A percentile compares a stretch with the other conserved stretches of the same genome.
Conservation (phyloP, 2,113 vertebrate species). For the Xenopus laevis region DNA sequence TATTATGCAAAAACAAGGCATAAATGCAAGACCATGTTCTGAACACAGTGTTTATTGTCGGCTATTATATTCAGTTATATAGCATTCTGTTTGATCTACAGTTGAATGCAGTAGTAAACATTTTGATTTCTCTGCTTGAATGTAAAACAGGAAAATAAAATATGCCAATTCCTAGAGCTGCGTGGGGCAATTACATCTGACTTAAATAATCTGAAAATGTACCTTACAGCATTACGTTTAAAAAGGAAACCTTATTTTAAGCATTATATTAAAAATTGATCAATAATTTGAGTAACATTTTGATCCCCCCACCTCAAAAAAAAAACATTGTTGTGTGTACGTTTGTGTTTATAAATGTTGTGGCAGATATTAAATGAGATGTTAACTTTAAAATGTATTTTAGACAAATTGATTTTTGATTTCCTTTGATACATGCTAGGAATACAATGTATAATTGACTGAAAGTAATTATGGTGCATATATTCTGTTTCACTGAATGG, state of each 20-base stretch:
- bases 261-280: too few species aligned
- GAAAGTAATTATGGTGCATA: too few species aligned
- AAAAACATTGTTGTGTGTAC: too few species aligned
- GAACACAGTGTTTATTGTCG: not conserved
- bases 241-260: not conserved
- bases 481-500: too few species aligned
- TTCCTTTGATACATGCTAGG: too few species aligned
- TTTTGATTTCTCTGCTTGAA: not conserved
- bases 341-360: too few species aligned
- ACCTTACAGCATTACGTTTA: not conserved
- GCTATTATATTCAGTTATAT: not conserved
- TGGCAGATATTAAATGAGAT: too few species aligned
- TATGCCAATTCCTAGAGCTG: not conserved
- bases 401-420: too few species aligned
- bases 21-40: not conserved
- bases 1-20: not conserved
- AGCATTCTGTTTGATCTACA: slow-evolving; percentile 3
- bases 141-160: not conserved
- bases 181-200: not conserved
- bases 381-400: too few species aligned
- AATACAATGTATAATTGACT: too few species aligned
- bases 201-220: not conserved
- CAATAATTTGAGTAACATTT: too few species aligned
- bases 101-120: not conserved
- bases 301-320: too few species aligned